A percentile compares a stretch with the other conserved stretches of the same genome.
These are phyloP conservation scores for Piscicola geometra DNA, from an alignment of 2,888 invertebrate species.

Conservation along the genomic window DNA sequence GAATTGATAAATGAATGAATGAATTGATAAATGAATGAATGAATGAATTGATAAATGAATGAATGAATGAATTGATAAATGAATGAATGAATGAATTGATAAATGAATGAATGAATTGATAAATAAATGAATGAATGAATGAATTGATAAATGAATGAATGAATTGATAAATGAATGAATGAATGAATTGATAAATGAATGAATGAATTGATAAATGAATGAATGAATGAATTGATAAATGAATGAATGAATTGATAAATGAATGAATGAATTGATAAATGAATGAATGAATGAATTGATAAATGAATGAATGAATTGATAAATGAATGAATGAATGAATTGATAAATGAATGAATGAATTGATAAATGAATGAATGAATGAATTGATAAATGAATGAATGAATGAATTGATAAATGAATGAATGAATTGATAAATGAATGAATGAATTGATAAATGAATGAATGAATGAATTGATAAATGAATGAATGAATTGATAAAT, in stretches of 20 bases:
- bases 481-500: background rate
- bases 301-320: background rate
- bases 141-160: background rate
- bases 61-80: background rate
- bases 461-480: no score
- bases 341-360: background rate
- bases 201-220: background rate
- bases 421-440: no score
- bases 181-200: background rate
- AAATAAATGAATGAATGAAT: background rate
- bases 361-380: background rate
- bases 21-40: background rate
- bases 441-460: background rate
- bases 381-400: background rate
- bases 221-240: background rate
- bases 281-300: no score
- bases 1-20: background rate
- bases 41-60: background rate
- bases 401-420: background rate
- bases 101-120: background rate
- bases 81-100: background rate
- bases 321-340: background rate
- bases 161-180: background rate
- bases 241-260: no score
- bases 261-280: background rate